Percentiles rank a stretch among this genome's conserved stretches.
phyloP scores from a whole-genome alignment of 2,888 invertebrate genomes.

The Kuschelorhynchus macadamiae region DNA sequence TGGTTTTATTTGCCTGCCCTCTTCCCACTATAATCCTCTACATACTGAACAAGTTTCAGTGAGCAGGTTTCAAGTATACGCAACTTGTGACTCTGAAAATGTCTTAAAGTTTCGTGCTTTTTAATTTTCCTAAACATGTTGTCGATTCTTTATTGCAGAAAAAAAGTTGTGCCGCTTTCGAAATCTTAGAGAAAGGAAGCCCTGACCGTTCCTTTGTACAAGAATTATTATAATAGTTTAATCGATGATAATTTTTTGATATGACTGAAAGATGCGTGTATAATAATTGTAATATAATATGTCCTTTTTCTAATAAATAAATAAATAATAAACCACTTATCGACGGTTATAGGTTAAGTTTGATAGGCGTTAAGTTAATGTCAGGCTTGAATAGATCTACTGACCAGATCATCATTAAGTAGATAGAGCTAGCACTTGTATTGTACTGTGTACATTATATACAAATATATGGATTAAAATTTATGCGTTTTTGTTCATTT shows the following conservation, averaged over 20 bases:
- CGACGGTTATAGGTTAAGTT: constrained; percentile 52
- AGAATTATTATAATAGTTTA: constrained; percentile 6
- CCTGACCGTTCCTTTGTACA: constrained; percentile 28
- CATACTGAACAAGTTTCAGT: too few relatives aligned
- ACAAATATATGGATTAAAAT: constrained; percentile 65
- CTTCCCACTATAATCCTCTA: too few relatives aligned
- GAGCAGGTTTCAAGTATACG: too few relatives aligned
- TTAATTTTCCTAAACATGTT: too few relatives aligned
- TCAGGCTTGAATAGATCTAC: constrained; percentile 66
- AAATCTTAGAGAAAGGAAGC: constrained; percentile 5
- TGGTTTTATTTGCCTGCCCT: too few relatives aligned
- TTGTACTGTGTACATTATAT: constrained; percentile 68
- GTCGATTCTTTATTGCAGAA: too few relatives aligned
- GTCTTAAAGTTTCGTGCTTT: too few relatives aligned
- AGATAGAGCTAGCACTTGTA: constrained; percentile 66
- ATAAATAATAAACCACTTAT: constrained; percentile 61
- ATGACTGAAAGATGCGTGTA: constrained; percentile 60
- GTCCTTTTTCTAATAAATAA: constrained; percentile 61
- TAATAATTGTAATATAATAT: constrained; percentile 61
- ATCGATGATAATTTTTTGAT: constrained; percentile 44
- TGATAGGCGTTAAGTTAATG: constrained; percentile 60
- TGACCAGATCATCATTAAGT: constrained; percentile 63
- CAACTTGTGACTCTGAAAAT: too few relatives aligned
- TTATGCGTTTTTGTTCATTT: constrained; percentile 25
- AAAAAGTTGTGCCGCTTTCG: too few relatives aligned